Percentiles rank a stretch among this genome's conserved stretches.
These are phyloP conservation scores for Buceros bicornis DNA, from an alignment of 2,797 vertebrate genomes.

Conservation along the genomic window DNA sequence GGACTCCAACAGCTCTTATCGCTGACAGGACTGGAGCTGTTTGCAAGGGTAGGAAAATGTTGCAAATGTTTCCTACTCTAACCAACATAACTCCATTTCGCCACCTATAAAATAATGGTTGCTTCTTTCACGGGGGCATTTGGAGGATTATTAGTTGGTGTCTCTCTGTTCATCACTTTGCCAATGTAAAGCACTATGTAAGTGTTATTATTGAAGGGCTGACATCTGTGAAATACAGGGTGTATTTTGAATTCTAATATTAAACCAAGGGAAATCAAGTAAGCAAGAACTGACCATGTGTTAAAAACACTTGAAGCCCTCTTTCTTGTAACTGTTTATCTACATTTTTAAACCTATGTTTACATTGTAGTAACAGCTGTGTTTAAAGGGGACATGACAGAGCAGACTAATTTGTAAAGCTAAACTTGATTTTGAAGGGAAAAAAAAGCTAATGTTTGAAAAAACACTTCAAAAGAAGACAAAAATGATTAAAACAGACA, in stretches of 20 bases:
- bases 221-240: constrained; percentile 77
- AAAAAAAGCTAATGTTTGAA: constrained; percentile 78
- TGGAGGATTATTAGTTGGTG: constrained; percentile 1
- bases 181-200: background rate
- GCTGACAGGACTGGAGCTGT: background rate
- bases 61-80: constrained; percentile 10
- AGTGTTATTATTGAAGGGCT: constrained; percentile 55
- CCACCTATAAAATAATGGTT: constrained; percentile 1
- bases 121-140: background rate
- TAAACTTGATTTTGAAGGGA: constrained; percentile 79
- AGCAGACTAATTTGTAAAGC: constrained; percentile 84
- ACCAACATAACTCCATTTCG: background rate
- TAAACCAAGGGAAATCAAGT: constrained; percentile 75
- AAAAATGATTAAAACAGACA: constrained; percentile 88
- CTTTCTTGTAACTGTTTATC: constrained; percentile 81
- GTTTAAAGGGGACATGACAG: constrained; percentile 84
- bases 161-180: constrained; percentile 8
- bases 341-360: constrained; percentile 81
- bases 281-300: constrained; percentile 80
- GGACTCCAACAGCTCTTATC: background rate
- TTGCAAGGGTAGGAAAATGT: constrained; percentile 3
- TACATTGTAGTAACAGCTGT: constrained; percentile 85
- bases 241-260: constrained; percentile 78
- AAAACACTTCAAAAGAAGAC: constrained; percentile 85
- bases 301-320: constrained; percentile 82